Evolutionary conservation across 2,113 vertebrate species (phyloP).

Genomic region (Anhinga rufa): DNA sequence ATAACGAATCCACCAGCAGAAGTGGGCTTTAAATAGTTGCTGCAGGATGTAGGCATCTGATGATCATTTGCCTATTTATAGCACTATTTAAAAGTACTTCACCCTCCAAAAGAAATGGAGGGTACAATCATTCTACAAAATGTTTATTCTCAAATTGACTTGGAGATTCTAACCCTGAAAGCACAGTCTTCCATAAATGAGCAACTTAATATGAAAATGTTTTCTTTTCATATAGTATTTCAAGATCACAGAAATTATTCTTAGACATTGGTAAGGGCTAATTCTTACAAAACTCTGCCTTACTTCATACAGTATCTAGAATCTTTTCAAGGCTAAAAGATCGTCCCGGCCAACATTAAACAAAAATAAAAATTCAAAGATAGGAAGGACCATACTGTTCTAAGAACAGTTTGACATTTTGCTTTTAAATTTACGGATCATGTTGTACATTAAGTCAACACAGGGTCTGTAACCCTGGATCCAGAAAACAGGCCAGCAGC

Average conservation of each 20-base stretch:
- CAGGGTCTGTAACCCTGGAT: not conserved
- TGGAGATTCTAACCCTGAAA: not conserved
- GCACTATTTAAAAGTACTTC: not conserved
- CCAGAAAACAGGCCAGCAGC: not conserved
- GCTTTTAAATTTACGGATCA: not conserved
- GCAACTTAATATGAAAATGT: not conserved
- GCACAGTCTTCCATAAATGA: not conserved
- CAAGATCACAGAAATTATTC: not conserved
- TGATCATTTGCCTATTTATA: slow-evolving; percentile 1
- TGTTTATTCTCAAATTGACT: not conserved
- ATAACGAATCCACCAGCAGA: not conserved
- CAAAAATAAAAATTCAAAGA: not conserved
- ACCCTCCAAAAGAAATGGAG: not conserved
- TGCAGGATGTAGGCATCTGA: not conserved
- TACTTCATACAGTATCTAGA: not conserved
- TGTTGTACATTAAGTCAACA: not conserved
- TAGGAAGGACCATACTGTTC: not conserved
- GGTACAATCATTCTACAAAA: not conserved
- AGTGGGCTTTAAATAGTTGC: not conserved
- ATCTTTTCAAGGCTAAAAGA: not conserved
- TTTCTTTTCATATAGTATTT: not conserved
- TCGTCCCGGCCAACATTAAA: not conserved
- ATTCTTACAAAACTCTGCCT: not conserved
- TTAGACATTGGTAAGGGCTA: not conserved
- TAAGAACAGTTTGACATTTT: not conserved